These are phyloP conservation scores for Bombus pyrosoma DNA, from an alignment of 1,140 invertebrate species.

Conservation along the genomic window DNA sequence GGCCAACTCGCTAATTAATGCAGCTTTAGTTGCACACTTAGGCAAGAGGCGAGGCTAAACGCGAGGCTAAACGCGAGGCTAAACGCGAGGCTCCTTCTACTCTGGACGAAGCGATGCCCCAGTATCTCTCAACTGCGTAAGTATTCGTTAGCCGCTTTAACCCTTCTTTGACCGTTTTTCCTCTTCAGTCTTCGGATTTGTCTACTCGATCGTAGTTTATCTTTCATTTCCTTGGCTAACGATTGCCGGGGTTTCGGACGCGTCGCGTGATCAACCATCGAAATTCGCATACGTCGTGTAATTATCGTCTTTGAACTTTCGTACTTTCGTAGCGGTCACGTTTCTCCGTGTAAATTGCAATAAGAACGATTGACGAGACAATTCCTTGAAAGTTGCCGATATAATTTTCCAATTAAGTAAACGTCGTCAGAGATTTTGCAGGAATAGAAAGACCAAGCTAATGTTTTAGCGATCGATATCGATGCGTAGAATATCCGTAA, in stretches of 20 bases:
- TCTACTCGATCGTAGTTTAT: constrained; percentile 10
- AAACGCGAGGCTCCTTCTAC: neutral
- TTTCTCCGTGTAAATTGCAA: too few species aligned
- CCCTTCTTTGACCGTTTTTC: constrained; percentile 1
- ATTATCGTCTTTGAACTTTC: neutral
- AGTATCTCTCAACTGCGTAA: neutral
- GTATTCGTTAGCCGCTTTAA: constrained; percentile 8
- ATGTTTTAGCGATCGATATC: too few species aligned
- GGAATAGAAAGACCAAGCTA: too few species aligned
- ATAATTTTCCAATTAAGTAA: too few species aligned
- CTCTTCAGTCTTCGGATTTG: neutral
- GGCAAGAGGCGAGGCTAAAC: neutral
- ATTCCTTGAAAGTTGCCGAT: too few species aligned
- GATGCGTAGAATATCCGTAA: too few species aligned
- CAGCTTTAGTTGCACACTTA: constrained; percentile 36
- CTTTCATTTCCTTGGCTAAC: constrained; percentile 34
- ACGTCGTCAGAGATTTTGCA: too few species aligned
- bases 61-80: neutral
- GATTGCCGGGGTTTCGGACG: neutral
- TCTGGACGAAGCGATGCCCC: neutral
- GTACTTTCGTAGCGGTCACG: neutral
- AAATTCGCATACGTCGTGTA: neutral
- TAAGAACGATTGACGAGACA: too few species aligned
- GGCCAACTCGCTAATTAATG: constrained; percentile 45
- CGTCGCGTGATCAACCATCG: constrained; percentile 25